Percentiles rank a stretch among this genome's conserved stretches.
These are phyloP conservation scores for Lacerta agilis DNA, from an alignment of 2,797 vertebrate genomes.

Conservation along the genomic window DNA sequence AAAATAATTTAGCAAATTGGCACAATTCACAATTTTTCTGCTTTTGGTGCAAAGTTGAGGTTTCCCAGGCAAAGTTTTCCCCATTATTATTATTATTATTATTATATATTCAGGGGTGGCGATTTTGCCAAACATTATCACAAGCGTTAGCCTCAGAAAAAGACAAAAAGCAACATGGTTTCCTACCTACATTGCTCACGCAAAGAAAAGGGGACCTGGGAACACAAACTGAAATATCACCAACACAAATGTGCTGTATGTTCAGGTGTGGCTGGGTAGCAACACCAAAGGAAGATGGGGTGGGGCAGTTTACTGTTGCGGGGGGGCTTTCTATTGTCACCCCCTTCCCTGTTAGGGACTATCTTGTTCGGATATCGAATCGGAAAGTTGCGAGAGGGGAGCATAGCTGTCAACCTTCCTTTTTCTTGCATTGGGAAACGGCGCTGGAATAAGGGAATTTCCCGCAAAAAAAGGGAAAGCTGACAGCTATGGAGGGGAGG, in stretches of 20 bases:
- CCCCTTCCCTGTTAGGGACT: neutral
- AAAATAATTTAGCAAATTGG: neutral
- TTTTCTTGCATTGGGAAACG: no score
- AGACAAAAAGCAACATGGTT: neutral
- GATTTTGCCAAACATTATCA: no score
- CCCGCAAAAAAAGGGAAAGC: no score
- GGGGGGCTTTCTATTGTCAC: no score
- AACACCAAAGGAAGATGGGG: neutral
- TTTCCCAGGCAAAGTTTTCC: no score
- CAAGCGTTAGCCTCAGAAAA: neutral
- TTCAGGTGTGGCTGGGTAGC: neutral
- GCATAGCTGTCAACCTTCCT: no score
- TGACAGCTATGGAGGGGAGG: neutral
- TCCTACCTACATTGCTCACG: neutral
- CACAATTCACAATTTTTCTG: neutral
- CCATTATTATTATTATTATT: neutral
- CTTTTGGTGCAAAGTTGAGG: neutral
- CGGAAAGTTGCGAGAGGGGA: neutral
- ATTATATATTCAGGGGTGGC: neutral
- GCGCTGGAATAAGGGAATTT: no score
- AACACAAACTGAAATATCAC: neutral
- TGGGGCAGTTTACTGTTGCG: neutral
- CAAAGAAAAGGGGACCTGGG: neutral
- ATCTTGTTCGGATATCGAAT: conserved; percentile 39
- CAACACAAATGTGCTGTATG: neutral